These are phyloP conservation scores for Dendronephthya gigantea DNA, from an alignment of 64 coral and sea anemone species.

Conservation along the genomic window DNA sequence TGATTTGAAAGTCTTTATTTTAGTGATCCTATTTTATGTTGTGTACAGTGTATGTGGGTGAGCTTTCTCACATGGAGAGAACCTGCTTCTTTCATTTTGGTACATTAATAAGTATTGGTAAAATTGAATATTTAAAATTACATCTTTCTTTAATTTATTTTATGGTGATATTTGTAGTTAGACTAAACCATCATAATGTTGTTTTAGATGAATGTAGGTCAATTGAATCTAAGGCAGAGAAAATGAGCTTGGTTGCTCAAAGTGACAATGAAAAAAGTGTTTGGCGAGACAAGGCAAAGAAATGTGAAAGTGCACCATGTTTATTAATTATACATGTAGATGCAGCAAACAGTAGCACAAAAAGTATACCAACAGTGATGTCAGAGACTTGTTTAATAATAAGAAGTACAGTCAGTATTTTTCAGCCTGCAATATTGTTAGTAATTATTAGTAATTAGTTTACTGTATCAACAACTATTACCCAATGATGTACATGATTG, in stretches of 20 bases:
- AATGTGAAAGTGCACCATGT: not conserved
- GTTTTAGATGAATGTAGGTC: not conserved
- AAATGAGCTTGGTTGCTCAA: constrained; percentile 4
- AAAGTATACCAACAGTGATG: not conserved
- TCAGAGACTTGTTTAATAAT: constrained; percentile 16
- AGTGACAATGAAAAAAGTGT: not conserved
- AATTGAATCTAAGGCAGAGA: constrained; percentile 5
- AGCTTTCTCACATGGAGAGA: no score
- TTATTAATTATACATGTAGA: no score
- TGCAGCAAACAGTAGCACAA: not conserved
- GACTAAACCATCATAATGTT: not conserved
- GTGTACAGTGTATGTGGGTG: no score
- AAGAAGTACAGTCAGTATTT: constrained; percentile 14
- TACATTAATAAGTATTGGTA: no score
- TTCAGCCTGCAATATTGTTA: no score
- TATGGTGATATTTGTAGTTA: no score
- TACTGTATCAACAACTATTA: no score
- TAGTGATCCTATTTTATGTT: no score
- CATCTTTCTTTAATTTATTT: not conserved
- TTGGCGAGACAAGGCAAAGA: not conserved
- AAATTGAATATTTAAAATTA: not conserved
- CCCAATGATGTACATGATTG: no score
- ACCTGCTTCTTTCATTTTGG: no score
- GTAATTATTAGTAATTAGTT: no score
- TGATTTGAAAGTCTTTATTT: no score